Conservation (phyloP, 2,888 invertebrate genomes). For the Patella pellucida region DNA sequence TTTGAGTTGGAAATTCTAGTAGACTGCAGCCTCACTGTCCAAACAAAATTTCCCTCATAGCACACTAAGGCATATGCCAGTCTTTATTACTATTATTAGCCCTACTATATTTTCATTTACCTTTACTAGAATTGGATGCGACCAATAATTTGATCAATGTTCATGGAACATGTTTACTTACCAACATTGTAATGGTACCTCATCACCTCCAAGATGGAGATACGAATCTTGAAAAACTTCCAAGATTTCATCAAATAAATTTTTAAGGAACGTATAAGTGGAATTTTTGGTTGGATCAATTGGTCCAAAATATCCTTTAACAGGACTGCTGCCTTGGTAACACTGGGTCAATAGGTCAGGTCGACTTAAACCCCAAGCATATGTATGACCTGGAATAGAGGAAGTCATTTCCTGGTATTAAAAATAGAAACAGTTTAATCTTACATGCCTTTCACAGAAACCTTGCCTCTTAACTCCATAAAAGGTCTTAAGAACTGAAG, state of each 20-base stretch:
- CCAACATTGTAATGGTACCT: slow-evolving; percentile 89
- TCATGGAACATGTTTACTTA: slow-evolving; percentile 67
- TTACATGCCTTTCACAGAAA: no score
- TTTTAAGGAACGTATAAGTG: slow-evolving; percentile 80
- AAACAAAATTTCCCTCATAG: no score
- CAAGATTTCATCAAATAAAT: slow-evolving; percentile 80
- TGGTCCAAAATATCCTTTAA: slow-evolving; percentile 81
- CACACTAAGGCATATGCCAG: neutral
- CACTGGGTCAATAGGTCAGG: slow-evolving; percentile 68
- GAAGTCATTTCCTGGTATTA: neutral
- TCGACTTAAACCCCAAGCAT: slow-evolving; percentile 69
- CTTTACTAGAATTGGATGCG: no score
- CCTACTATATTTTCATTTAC: no score
- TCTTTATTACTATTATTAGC: neutral
- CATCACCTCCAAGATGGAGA: slow-evolving; percentile 92
- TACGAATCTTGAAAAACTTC: slow-evolving; percentile 85
- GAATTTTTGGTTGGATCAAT: slow-evolving; percentile 81
- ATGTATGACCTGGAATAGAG: slow-evolving; percentile 65
- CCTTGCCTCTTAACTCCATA: no score
- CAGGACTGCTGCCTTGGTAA: slow-evolving; percentile 55
- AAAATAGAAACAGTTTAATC: no score
- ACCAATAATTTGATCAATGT: no score
- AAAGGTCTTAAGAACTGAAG: no score
- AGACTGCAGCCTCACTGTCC: no score
- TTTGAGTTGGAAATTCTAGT: neutral